Percentiles rank a stretch among this genome's conserved stretches.
Evolutionary conservation across 2,113 vertebrate species (phyloP).

Genomic region (Lycaon pictus): DNA sequence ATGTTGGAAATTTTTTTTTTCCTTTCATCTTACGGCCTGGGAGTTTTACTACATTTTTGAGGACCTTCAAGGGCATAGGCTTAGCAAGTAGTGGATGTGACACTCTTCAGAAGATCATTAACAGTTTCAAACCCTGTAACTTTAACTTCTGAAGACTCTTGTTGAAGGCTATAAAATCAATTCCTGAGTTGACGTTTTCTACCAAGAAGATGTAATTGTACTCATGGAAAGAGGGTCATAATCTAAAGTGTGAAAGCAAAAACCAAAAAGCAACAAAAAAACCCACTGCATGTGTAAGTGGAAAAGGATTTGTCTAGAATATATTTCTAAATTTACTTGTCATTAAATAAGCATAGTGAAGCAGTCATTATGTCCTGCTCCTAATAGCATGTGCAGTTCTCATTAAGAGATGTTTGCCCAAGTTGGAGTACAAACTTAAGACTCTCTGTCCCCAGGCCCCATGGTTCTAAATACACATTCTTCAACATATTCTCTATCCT

Average conservation of each 20-base stretch:
- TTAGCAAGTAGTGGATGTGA: background rate
- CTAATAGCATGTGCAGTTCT: background rate
- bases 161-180: background rate
- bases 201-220: background rate
- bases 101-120: background rate
- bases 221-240: background rate
- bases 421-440: background rate
- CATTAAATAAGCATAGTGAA: conserved; percentile 9
- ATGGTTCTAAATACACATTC: background rate
- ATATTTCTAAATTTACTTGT: background rate
- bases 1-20: background rate
- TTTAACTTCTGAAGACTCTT: conserved; percentile 41
- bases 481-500: background rate
- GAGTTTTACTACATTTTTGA: background rate
- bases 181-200: background rate
- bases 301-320: background rate
- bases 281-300: background rate
- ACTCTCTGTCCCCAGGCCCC: background rate
- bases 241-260: conserved; percentile 44
- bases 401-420: background rate
- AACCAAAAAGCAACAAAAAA: background rate
- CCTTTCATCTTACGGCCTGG: background rate
- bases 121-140: background rate
- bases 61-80: background rate
- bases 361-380: background rate